Percentiles rank a stretch among this genome's conserved stretches.
phyloP scores from a whole-genome alignment of 2,888 invertebrate genomes.

The Meganola albula region DNA sequence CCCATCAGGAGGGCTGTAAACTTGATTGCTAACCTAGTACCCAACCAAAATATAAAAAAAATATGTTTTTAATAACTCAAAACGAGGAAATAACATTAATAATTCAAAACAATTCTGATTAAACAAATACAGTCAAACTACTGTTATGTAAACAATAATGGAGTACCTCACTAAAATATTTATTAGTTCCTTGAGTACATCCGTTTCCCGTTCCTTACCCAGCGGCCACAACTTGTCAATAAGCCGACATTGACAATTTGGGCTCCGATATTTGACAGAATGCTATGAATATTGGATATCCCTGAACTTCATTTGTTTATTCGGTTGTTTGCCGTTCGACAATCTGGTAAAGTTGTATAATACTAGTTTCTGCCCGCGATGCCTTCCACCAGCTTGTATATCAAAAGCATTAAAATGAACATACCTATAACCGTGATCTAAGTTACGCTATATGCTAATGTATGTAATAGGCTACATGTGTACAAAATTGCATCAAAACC shows the following conservation, averaged over 20 bases:
- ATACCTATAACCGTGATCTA: too few relatives aligned
- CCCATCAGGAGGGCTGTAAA: too few relatives aligned
- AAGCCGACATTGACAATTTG: slow-evolving; percentile 30
- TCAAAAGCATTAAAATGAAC: too few relatives aligned
- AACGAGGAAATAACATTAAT: neutral
- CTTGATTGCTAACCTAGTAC: too few relatives aligned
- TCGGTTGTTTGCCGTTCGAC: too few relatives aligned
- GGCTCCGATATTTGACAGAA: slow-evolving; percentile 34
- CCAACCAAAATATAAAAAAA: too few relatives aligned
- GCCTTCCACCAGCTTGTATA: too few relatives aligned
- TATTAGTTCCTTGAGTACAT: slow-evolving; percentile 24
- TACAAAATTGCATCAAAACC: too few relatives aligned
- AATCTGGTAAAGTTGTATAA: too few relatives aligned
- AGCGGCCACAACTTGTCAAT: slow-evolving; percentile 38
- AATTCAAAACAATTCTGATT: neutral
- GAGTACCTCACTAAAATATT: slow-evolving; percentile 30
- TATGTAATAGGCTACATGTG: too few relatives aligned
- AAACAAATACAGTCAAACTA: slow-evolving; percentile 4
- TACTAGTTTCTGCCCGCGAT: too few relatives aligned
- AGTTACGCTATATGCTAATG: too few relatives aligned
- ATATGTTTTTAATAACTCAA: neutral
- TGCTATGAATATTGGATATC: slow-evolving; percentile 38
- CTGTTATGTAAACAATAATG: slow-evolving; percentile 13
- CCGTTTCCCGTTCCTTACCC: slow-evolving; percentile 14
- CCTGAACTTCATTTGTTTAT: slow-evolving; percentile 20